Evolutionary conservation across 2,888 invertebrate genomes (phyloP).

Genomic region (Pollenia amentaria): DNA sequence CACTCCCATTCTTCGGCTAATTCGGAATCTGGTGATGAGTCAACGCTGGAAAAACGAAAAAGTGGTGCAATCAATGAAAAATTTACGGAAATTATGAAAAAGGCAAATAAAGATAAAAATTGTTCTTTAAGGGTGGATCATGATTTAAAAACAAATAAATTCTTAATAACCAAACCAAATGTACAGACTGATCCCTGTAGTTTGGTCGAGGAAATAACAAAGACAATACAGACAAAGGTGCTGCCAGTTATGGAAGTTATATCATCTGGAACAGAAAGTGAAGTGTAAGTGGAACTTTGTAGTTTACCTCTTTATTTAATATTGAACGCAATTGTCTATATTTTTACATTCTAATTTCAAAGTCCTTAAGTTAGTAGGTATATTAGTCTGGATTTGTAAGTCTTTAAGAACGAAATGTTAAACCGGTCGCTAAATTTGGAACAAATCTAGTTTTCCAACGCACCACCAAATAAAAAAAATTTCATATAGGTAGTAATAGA

Average conservation of each 20-base stretch:
- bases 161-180: slow-evolving; percentile 80
- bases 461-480: no score
- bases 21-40: slow-evolving; percentile 76
- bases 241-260: slow-evolving; percentile 87
- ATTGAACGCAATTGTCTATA: no score
- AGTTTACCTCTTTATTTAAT: no score
- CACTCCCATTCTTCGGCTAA: slow-evolving; percentile 79
- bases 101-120: slow-evolving; percentile 79
- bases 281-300: slow-evolving; percentile 82
- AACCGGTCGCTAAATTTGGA: no score
- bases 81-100: slow-evolving; percentile 83
- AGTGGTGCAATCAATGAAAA: slow-evolving; percentile 80
- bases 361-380: no score
- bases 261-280: slow-evolving; percentile 89
- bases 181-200: slow-evolving; percentile 85
- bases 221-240: slow-evolving; percentile 84
- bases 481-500: no score
- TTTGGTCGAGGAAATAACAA: slow-evolving; percentile 85
- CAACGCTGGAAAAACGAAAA: slow-evolving; percentile 78
- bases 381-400: no score
- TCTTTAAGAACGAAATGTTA: no score
- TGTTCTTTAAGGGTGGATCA: slow-evolving; percentile 76
- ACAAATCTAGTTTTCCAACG: no score
- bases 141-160: slow-evolving; percentile 79
- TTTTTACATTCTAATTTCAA: no score